Percentiles rank a stretch among this genome's conserved stretches.
phyloP scores from a whole-genome alignment of 2,797 vertebrate genomes.

The Gymnothorax reevesii region DNA sequence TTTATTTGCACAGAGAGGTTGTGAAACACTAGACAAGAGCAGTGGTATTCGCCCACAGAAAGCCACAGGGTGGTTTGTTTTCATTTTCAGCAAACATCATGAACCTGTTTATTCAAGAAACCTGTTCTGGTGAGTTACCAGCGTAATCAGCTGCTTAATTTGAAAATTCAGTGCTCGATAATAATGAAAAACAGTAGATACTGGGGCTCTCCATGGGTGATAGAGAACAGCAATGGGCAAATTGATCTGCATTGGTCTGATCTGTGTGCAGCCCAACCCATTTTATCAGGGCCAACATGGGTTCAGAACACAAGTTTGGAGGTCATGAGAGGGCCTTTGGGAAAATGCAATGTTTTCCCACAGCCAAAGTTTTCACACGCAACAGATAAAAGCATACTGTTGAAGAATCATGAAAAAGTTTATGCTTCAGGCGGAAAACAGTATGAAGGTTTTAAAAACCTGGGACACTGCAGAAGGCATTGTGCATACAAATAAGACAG shows the following conservation, averaged over 20 bases:
- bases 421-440: neutral
- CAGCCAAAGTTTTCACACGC: neutral
- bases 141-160: neutral
- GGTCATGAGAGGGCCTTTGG: neutral
- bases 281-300: neutral
- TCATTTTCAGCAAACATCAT: neutral
- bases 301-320: conserved; percentile 2
- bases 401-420: neutral
- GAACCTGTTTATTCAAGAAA: neutral
- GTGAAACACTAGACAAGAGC: neutral
- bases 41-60: neutral
- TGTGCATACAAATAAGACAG: neutral
- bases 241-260: neutral
- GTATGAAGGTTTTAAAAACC: neutral
- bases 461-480: neutral
- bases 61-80: neutral
- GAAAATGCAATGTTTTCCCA: neutral
- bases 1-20: neutral
- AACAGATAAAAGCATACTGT: neutral
- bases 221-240: neutral
- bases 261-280: neutral
- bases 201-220: neutral
- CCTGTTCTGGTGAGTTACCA: neutral
- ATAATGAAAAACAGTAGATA: neutral
- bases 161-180: neutral